Base-by-base conservation (phyloP, 2,797 vertebrate genomes). In the Hemitrygon akajei region DNA sequence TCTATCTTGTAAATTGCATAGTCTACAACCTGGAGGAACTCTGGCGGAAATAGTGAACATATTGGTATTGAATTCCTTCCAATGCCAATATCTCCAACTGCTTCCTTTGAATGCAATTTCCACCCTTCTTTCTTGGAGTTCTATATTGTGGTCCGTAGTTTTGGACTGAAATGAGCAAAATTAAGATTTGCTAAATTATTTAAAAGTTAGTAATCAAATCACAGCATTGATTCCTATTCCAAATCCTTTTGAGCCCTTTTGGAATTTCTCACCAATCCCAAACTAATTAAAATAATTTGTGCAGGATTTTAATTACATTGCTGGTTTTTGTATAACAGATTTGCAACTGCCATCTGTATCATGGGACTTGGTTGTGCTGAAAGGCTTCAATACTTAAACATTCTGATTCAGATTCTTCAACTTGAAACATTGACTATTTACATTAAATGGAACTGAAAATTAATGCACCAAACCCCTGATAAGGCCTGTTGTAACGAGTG, bases 231-330 rank as follows among this genome's bases (percentile, higher is more conserved):
- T 63, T 47, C 11, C 86, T 14, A 60, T 66, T 63, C 66, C 12
- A 27, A 86, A 63, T 27, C 56, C 82, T 60, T 66, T 89, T 63
- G 14, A 89, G 60, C 58, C 30, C 84, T 18, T 27, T 34, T 63
- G 86, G 58, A 89, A 1, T 14, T 14, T 14, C 25, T 58, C 25
- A 87, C 56, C 60, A 87, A 87, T 87, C 84, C 84, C 56, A 87
- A 89, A 89, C 30, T 66, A 66, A 89, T 89, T 89, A 66, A 89
- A 89, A 66, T 5, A 89, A 89, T 63, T 87, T 4, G 56, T 87
- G 58, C 84, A 87, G 60, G 56, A 87, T 87, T 89, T n/a, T 89
- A 89, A 89, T 89, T 60, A 89, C 58, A 25, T 9, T 3, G 22
- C 40, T 7, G 0, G 0, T 89, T 18, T 47, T 34, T 66, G 16